phyloP scores from a whole-genome alignment of 2,888 invertebrate species.

The Amiota minor region DNA sequence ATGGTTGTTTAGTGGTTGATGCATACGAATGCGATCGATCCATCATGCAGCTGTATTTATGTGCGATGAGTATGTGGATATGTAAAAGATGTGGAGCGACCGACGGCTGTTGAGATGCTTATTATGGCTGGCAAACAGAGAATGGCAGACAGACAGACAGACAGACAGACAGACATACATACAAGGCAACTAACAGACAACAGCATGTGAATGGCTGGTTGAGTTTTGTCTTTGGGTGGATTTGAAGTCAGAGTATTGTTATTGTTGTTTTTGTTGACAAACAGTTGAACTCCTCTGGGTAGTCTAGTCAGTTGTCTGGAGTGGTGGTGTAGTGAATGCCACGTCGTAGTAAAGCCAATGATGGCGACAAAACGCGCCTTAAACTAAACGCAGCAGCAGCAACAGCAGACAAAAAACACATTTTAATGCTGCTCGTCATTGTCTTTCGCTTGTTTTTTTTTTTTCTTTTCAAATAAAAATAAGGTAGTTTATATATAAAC shows the following conservation, averaged over 20 bases:
- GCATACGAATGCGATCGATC: no score
- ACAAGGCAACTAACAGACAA: conserved; percentile 41
- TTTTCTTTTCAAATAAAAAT: neutral
- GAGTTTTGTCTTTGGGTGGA: no score
- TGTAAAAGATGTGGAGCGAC: no score
- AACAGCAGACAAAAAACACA: no score
- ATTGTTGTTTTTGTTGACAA: no score
- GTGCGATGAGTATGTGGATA: no score
- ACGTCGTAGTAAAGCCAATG: neutral
- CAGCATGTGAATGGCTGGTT: conserved; percentile 8
- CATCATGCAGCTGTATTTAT: no score
- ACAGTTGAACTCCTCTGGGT: no score
- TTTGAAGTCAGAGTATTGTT: no score
- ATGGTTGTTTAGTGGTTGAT: no score
- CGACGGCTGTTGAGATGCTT: no score
- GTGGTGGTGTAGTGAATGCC: neutral
- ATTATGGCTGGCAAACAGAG: neutral
- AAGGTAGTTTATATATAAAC: neutral
- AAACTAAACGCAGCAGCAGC: neutral
- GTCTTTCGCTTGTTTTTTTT: neutral
- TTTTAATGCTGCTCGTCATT: neutral
- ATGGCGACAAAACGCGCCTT: conserved; percentile 3
- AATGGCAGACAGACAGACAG: neutral
- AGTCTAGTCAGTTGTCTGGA: no score
- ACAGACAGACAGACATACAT: conserved; percentile 4